Evolutionary conservation across 2,888 invertebrate species (phyloP), one percentile per base, ranked within the genome.

Genomic region (Allacma fusca): DNA sequence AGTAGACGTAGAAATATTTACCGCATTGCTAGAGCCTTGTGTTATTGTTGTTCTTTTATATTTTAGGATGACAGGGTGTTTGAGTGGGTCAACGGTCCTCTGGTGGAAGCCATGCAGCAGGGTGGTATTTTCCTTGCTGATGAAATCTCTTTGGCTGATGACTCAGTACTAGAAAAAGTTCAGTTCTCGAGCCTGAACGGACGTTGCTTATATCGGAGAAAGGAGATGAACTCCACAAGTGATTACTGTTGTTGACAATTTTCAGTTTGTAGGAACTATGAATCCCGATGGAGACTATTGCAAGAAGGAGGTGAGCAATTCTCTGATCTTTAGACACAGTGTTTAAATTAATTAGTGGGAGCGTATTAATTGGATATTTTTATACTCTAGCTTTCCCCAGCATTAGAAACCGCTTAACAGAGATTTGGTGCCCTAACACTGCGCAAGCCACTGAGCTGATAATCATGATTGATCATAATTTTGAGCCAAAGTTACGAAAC

Each of bases 231-330:
- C 84, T 0, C 85, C 86, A 44, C 84, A 86, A 1, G 88, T 92
- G 1, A 89, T 93, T 62, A 90, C 91, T 0, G 93, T 94, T 0
- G 85, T 89, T 76, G 86, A 90, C 7, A 90, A 91, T 13, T 99
- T 99, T 86, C 92, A 94, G 84, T 94, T 99, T 85, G 90, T 98
- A 78, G 97, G 96, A 1, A 99, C 99, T 0, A 99, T 99, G 99
- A 99, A 99, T 88, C 99, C 99, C 9, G 98, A 98, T 16, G 98
- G 98, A 0, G 99, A 99, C 89, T 99, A 95, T 86, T 99, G 99
- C 1, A 99, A 99, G 87, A 99, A 99, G 86, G 99, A 99, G 87
- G 90, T 90, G 83, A 78, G 13, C 34, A 21, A 70, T 16, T 29
- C 24, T 72, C 29, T 21, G n/a, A n/a, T n/a, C n/a, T n/a, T n/a